These are phyloP conservation scores for Ia io DNA, from an alignment of 2,113 vertebrate species.

Conservation along the genomic window DNA sequence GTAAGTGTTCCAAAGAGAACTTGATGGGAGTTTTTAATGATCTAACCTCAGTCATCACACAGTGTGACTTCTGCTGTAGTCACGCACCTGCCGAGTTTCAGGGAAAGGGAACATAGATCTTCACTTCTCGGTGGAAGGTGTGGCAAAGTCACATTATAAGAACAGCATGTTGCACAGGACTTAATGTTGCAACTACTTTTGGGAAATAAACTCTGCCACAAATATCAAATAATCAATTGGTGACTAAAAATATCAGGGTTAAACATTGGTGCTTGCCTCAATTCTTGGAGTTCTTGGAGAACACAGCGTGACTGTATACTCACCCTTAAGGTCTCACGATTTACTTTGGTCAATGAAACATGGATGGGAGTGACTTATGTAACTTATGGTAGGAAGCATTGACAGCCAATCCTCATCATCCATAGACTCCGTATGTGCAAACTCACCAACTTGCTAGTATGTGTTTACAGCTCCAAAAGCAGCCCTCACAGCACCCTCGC, in stretches of 20 bases:
- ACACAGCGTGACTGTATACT: background rate
- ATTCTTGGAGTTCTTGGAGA: background rate
- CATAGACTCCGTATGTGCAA: background rate
- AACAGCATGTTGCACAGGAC: background rate
- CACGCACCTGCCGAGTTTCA: background rate
- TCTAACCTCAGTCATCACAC: background rate
- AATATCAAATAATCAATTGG: background rate
- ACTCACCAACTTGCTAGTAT: background rate
- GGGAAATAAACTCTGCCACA: background rate
- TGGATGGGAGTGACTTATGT: background rate
- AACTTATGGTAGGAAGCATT: background rate
- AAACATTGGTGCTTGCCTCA: background rate
- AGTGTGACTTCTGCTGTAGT: background rate
- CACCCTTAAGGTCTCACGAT: background rate
- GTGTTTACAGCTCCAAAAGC: background rate
- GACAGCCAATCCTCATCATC: background rate
- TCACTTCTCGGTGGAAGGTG: background rate
- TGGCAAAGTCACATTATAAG: background rate
- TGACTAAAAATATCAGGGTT: background rate
- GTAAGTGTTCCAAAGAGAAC: background rate
- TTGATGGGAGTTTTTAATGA: background rate
- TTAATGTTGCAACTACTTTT: background rate
- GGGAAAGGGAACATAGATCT: background rate
- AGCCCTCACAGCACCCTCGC: background rate
- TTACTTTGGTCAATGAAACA: background rate